Base-by-base conservation (phyloP, 2,113 vertebrate genomes). In the Malaclemys terrapin region DNA sequence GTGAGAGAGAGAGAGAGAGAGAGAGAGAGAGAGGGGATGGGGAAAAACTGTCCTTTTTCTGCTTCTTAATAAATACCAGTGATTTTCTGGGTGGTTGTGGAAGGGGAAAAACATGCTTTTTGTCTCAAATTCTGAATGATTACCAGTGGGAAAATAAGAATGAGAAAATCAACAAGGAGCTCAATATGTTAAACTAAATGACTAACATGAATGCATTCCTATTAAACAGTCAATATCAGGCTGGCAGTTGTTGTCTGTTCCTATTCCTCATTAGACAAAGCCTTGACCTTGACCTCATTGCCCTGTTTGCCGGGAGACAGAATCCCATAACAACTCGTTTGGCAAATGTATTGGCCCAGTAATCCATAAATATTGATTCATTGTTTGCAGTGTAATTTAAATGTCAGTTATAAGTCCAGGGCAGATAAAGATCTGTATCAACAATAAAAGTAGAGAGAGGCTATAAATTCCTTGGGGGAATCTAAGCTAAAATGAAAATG, bases 321-420 rank as follows among this genome's bases (percentile, higher is more conserved):
- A 56, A 98, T 96, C 98, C 96, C 97, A 97, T 96, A 96, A 98
- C 95, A 94, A 35, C 97, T 96, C 96, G 97, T 96, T 98, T 98
- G 98, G 98, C 98, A 96, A 98, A 98, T 95, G 98, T 98, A 97
- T 98, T 96, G 98, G 98, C 96, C 98, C 85, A 94, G 98, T 98
- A 98, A 99, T 99, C 99, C 98, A 99, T 99, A 99, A 98, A 98
- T 99, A 99, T 99, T 98, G 99, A 99, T 99, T 98, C 98, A 96
- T 98, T 99, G 99, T 99, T 99, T 98, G 99, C 99, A 97, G 98
- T 98, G 99, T 99, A 98, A 99, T 99, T 99, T 99, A 99, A 99
- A 99, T 99, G 99, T 99, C 99, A 99, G 98, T 99, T 99, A 98
- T 98, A 98, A 99, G 98, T 98, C 98, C 97, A 42, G 80, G 96